Evolutionary conservation across 2,797 vertebrate species (phyloP).

Genomic region (Propithecus deckenii): DNA sequence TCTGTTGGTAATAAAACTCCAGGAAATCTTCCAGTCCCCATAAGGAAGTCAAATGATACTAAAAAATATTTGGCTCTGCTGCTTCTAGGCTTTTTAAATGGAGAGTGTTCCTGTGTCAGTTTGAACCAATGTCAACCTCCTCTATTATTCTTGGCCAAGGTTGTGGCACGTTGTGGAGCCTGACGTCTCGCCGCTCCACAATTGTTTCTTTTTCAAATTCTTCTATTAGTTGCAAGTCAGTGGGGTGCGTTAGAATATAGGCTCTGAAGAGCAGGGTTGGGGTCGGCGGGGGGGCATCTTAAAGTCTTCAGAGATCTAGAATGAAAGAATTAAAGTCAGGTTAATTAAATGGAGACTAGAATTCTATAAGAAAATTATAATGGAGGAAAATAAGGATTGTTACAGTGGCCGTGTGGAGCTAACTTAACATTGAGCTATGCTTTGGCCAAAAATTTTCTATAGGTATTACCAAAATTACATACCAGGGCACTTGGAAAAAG

Average conservation of each 20-base stretch:
- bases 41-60: conserved; percentile 52
- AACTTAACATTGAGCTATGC: not conserved
- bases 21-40: conserved; percentile 43
- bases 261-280: not conserved
- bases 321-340: not conserved
- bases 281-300: no score
- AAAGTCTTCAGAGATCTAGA: not conserved
- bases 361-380: not conserved
- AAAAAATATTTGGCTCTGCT: not conserved
- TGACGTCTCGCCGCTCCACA: not conserved
- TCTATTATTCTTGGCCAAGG: not conserved
- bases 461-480: not conserved
- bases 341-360: not conserved
- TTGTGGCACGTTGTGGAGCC: not conserved
- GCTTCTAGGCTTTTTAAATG: not conserved
- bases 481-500: not conserved
- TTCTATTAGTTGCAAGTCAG: not conserved
- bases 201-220: not conserved
- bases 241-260: not conserved
- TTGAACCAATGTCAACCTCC: not conserved
- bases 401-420: not conserved
- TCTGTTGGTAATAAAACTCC: conserved; percentile 67
- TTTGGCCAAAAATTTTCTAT: not conserved
- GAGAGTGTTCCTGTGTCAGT: not conserved
- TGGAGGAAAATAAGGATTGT: not conserved